These are phyloP conservation scores for Pachyramphus minor DNA, from an alignment of 2,113 vertebrate genomes.

Conservation along the genomic window DNA sequence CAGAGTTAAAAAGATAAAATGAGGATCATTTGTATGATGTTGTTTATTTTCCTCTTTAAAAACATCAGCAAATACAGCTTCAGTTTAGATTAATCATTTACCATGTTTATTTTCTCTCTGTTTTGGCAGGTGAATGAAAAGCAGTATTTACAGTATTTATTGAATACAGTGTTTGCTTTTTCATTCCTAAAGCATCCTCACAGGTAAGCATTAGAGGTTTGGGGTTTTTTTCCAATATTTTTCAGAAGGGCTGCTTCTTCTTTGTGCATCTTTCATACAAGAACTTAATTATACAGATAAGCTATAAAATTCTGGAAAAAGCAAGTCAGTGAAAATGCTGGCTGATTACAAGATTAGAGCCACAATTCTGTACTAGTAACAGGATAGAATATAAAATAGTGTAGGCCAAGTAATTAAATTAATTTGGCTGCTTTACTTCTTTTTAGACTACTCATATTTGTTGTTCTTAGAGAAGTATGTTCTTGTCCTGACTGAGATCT, in stretches of 20 bases:
- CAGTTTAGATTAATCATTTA: neutral
- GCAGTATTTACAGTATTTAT: neutral
- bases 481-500: neutral
- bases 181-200: neutral
- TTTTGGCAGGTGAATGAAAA: neutral
- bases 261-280: neutral
- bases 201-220: neutral
- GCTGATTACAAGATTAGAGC: neutral
- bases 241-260: neutral
- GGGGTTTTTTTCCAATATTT: neutral
- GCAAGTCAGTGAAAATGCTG: neutral
- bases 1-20: neutral
- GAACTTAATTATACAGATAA: neutral
- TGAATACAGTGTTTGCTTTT: neutral
- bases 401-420: neutral
- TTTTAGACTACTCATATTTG: neutral
- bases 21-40: neutral
- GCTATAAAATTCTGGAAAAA: slow-evolving; percentile 7
- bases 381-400: neutral
- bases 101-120: neutral
- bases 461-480: neutral
- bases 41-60: neutral
- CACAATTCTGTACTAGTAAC: neutral
- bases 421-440: neutral
- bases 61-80: neutral